Base-by-base conservation (phyloP, 35 echinoderm and acorn worm species). In the Diadema setosum region DNA sequence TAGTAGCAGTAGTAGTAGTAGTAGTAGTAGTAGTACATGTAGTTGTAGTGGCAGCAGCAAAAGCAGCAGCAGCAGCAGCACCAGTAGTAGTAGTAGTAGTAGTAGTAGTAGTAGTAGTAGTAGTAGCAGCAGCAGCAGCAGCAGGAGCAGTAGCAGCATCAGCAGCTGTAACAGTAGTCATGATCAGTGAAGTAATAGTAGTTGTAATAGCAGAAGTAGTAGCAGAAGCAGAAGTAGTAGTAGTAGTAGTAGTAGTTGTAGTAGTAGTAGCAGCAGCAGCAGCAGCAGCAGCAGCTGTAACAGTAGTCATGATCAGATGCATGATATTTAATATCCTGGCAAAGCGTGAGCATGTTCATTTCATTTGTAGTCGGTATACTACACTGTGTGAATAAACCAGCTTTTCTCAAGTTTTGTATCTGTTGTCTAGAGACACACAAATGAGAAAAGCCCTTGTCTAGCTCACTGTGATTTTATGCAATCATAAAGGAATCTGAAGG, bases 231-330 rank as follows among this genome's bases (percentile, higher is more conserved):
- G 36, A 4, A 78, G 11, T 78, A 39, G 70, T 78, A 78, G 70
- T 40, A 78, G 70, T 43, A 76, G 8, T 76, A 76, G 6, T 76
- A 76, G 70, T 76, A 76, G 21, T 76, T 32, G 70, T 76, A 25
- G 70, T 76, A 78, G 70, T 78, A 78, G 70, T 78, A 78, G 70
- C n/a, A n/a, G n/a, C n/a, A n/a, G n/a, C n/a, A n/a, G n/a, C n/a
- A n/a, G n/a, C n/a, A n/a, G n/a, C n/a, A n/a, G n/a, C n/a, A n/a
- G n/a, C n/a, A n/a, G n/a, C n/a, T n/a, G n/a, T n/a, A n/a, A n/a
- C n/a, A n/a, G n/a, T n/a, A n/a, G n/a, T n/a, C n/a, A n/a, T n/a
- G n/a, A n/a, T n/a, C n/a, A n/a, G n/a, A n/a, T n/a, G n/a, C n/a
- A n/a, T n/a, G n/a, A n/a, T n/a, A n/a, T n/a, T n/a, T n/a, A n/a